phyloP scores from a whole-genome alignment of 2,797 vertebrate species.

The Tenualosa thibaudeaui region DNA sequence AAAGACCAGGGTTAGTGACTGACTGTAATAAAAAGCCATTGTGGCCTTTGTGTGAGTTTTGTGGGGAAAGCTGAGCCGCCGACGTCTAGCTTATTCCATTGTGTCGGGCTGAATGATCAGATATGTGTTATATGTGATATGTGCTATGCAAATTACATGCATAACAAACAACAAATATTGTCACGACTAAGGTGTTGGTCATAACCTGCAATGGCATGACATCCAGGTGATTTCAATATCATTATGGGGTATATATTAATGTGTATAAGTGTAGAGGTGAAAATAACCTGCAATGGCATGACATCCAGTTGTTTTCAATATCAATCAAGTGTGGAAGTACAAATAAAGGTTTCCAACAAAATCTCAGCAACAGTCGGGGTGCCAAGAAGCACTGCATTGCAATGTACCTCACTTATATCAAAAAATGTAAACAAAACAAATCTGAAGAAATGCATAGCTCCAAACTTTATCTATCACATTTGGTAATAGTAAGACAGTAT shows the following conservation, averaged over 20 bases:
- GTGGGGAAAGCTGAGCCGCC: neutral
- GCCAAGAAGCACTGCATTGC: neutral
- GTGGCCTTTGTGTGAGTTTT: neutral
- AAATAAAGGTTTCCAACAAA: neutral
- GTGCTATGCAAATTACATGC: neutral
- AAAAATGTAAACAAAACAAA: neutral
- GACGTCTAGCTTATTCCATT: neutral
- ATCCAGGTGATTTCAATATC: neutral
- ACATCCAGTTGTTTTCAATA: neutral
- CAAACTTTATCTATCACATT: neutral
- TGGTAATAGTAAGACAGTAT: neutral
- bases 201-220: neutral
- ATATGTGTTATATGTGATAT: neutral
- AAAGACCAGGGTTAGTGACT: neutral
- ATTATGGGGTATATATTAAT: neutral
- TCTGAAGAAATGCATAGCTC: neutral
- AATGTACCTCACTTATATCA: neutral
- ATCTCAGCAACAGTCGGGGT: neutral
- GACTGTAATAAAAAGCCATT: neutral
- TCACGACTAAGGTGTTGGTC: neutral
- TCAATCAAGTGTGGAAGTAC: too few species aligned
- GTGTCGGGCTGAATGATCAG: neutral
- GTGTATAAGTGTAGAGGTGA: too few species aligned
- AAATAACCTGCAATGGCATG: neutral
- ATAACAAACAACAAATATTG: neutral